phyloP scores from a whole-genome alignment of 2,888 invertebrate species.

The Rhopalosiphum nymphaeae region DNA sequence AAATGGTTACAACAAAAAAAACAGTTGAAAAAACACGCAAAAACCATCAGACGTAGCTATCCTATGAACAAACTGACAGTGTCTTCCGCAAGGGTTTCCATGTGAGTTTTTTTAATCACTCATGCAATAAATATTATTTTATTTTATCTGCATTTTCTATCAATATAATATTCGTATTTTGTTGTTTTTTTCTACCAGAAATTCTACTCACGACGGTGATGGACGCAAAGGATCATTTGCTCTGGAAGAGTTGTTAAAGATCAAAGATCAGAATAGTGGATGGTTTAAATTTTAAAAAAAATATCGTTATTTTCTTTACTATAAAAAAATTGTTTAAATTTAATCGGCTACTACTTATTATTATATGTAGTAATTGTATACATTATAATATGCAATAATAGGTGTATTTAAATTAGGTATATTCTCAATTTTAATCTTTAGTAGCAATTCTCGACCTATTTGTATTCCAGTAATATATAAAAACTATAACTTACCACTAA shows the following conservation, averaged over 20 bases:
- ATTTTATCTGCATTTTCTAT: not conserved
- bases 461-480: not conserved
- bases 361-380: not conserved
- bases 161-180: not conserved
- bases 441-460: not conserved
- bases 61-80: conserved; percentile 50
- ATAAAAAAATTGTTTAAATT: not conserved
- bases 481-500: not conserved
- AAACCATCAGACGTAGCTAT: conserved; percentile 41
- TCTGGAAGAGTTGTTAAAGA: conserved; percentile 54
- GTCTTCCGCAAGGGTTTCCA: conserved; percentile 48
- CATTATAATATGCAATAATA: not conserved
- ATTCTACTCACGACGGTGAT: not conserved
- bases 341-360: not conserved
- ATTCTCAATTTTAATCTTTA: not conserved
- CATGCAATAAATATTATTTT: not conserved
- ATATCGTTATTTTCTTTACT: not conserved
- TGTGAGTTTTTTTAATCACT: conserved; percentile 23
- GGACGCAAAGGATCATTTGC: conserved; percentile 61
- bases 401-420: not conserved
- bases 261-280: conserved; percentile 46
- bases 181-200: conserved; percentile 12
- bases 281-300: conserved; percentile 56
- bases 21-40: conserved; percentile 65
- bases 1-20: conserved; percentile 68